Base-by-base conservation (phyloP, 2,888 invertebrate species). In the Troides helena region DNA sequence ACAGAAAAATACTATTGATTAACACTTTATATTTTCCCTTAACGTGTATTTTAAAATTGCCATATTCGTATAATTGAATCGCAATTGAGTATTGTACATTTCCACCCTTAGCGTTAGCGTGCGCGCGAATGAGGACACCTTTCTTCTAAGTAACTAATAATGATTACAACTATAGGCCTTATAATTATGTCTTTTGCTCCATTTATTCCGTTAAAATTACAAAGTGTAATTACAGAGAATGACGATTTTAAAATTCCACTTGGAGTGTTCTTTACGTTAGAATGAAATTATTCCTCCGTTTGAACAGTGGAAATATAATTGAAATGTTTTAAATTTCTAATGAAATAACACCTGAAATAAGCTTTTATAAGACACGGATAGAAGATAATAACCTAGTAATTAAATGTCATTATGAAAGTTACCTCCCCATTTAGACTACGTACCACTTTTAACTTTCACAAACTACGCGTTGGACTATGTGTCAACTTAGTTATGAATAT, bases 281-380 rank as follows among this genome's bases (percentile, higher is more conserved):
- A 70, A 78, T 76, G 77, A 82, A 87, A 87, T 86, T 83, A 81
- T 83, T 82, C 74, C 71, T 77, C 74, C 75, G 76, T 72, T 79
- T 76, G 75, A 78, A 82, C 80, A 81, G 79, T 81, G 80, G 84
- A 80, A 81, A 84, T 81, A 78, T 86, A 87, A 90, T 88, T 86
- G 85, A 80, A 73, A 75, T 75, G 77, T 80, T 82, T 82, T 90
- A 82, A 86, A 92, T 90, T 84, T 85, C 85, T 90, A 81, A 92
- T 89, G 82, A 85, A 88, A 87, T 89, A 86, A 89, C 92, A 88
- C 92, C 89, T 92, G 86, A 88, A 88, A 90, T 91, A 88, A 86
- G 90, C 91, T 90, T 91, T 82, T 79, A 76, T 72, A 69, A 74
- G 73, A 74, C 77, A 78, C 78, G 80, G 81, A 78, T 78, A 76